Evolutionary conservation across 37 sponge, comb jelly and placozoan genomes (phyloP).

Genomic region (Beroe forskalii): DNA sequence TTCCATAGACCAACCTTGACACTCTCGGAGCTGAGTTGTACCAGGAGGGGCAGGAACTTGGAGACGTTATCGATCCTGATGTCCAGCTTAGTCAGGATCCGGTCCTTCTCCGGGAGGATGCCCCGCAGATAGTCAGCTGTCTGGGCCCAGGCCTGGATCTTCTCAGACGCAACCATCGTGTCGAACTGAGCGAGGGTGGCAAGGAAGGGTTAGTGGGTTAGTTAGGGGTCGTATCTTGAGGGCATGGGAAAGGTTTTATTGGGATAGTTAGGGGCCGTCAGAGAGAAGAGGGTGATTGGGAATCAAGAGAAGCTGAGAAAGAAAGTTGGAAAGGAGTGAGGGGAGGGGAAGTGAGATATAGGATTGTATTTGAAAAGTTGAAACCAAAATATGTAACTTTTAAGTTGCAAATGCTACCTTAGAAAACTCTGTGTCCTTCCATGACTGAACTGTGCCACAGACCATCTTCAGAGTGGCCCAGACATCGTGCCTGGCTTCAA

Average conservation of each 20-base stretch:
- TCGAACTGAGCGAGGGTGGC: slow-evolving; percentile 29
- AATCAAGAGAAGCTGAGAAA: no score
- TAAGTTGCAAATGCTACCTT: no score
- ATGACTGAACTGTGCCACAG: slow-evolving; percentile 8
- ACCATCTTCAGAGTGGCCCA: slow-evolving; percentile 29
- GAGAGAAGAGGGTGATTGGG: no score
- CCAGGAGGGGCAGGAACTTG: slow-evolving; percentile 29
- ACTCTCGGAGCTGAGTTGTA: slow-evolving; percentile 61
- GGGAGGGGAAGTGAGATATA: no score
- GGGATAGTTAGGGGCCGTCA: no score
- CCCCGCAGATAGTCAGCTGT: slow-evolving; percentile 14
- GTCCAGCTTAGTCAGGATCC: slow-evolving; percentile 10
- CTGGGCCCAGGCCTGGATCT: slow-evolving; percentile 20
- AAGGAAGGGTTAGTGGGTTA: no score
- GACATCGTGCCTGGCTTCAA: slow-evolving; percentile 18
- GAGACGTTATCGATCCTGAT: slow-evolving; percentile 40
- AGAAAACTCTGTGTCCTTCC: slow-evolving; percentile 41
- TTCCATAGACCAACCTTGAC: slow-evolving; percentile 57
- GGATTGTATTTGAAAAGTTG: no score
- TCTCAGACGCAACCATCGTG: slow-evolving; percentile 19
- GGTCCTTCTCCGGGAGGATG: slow-evolving; percentile 25
- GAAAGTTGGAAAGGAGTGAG: no score
- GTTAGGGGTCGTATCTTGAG: no score
- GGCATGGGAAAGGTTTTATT: no score
- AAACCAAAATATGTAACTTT: no score